Percentiles rank a stretch among this genome's conserved stretches.
Evolutionary conservation across 2,888 invertebrate species (phyloP).

Genomic region (Spisula solida): DNA sequence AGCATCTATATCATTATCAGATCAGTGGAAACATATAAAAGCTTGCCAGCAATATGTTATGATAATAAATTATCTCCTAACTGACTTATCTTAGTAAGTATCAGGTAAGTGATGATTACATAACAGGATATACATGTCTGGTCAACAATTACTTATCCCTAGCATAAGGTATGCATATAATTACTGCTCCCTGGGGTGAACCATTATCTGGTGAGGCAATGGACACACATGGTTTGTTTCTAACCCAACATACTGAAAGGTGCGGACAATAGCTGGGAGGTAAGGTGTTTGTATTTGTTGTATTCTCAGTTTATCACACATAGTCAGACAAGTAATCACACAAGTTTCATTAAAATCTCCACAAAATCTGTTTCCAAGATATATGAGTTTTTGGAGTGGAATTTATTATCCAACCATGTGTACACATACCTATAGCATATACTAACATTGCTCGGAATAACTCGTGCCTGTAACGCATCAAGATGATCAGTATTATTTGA

Average conservation of each 20-base stretch:
- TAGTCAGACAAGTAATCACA: slow-evolving; percentile 18
- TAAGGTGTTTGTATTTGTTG: neutral
- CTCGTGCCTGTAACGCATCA: neutral
- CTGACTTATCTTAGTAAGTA: slow-evolving; percentile 6
- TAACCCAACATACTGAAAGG: neutral
- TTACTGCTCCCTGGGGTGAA: slow-evolving; percentile 38
- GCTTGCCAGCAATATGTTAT: slow-evolving; percentile 27
- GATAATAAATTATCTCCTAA: slow-evolving; percentile 36
- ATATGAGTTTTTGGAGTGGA: slow-evolving; percentile 20
- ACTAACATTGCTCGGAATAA: neutral
- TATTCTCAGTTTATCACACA: neutral
- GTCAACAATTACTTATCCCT: slow-evolving; percentile 41
- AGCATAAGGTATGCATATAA: slow-evolving; percentile 32
- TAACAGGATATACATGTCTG: slow-evolving; percentile 39
- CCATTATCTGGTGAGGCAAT: neutral
- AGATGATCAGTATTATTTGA: neutral
- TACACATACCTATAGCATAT: neutral
- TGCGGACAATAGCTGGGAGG: neutral
- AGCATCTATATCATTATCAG: neutral
- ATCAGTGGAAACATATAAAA: neutral
- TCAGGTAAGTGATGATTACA: slow-evolving; percentile 12
- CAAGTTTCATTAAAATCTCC: slow-evolving; percentile 18
- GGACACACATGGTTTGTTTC: slow-evolving; percentile 16
- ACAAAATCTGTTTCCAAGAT: slow-evolving; percentile 7
- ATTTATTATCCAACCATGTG: neutral